A percentile compares a stretch with the other conserved stretches of the same genome.
Conservation (phyloP, 2,113 vertebrate species). For the Pteropus alecto region DNA sequence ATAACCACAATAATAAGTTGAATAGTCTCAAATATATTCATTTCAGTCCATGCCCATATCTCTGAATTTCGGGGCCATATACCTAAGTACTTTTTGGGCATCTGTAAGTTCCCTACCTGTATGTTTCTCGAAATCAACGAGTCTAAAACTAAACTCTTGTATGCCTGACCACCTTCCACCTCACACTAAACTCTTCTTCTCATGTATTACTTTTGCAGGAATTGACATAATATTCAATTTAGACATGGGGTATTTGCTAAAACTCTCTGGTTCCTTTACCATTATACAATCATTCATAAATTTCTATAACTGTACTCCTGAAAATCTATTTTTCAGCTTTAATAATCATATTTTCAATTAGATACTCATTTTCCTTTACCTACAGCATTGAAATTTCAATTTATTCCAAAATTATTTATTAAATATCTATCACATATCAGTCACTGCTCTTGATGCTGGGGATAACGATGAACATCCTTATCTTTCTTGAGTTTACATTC, state of each 20-base stretch:
- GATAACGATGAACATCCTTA: not conserved
- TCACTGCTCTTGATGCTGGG: not conserved
- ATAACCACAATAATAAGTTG: not conserved
- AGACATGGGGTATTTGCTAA: not conserved
- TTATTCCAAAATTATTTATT: not conserved
- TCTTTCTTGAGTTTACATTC: not conserved
- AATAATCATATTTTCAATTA: not conserved
- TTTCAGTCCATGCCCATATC: not conserved
- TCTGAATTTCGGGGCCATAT: not conserved
- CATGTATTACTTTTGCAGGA: not conserved
- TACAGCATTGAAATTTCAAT: not conserved
- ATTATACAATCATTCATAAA: not conserved
- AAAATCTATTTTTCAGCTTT: not conserved
- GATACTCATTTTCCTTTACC: not conserved
- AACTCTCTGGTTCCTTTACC: not conserved
- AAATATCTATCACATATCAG: not conserved
- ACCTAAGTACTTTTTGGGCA: not conserved
- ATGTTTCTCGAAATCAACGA: not conserved
- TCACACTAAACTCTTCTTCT: not conserved
- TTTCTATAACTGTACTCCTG: not conserved
- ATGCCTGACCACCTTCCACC: not conserved
- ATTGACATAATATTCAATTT: not conserved
- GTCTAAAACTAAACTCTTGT: not conserved
- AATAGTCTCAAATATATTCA: not conserved
- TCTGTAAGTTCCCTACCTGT: not conserved